Percentiles rank a stretch among this genome's conserved stretches.
Evolutionary conservation across 1,140 invertebrate genomes (phyloP).

Genomic region (Dysdera silvatica): DNA sequence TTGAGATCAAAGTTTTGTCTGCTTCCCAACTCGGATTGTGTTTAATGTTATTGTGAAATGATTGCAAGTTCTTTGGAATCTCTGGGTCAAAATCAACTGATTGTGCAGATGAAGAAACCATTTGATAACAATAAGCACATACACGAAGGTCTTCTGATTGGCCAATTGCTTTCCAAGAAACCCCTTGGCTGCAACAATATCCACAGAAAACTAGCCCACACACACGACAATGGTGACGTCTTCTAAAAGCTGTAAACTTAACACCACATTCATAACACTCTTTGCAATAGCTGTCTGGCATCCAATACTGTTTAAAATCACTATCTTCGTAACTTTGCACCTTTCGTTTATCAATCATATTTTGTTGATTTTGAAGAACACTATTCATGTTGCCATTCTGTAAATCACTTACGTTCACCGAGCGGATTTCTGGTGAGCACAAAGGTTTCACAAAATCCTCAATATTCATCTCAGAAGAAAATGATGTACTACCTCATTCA

Average conservation of each 20-base stretch:
- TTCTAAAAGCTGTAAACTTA: slow-evolving; percentile 84
- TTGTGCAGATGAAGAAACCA: slow-evolving; percentile 78
- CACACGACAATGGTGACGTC: slow-evolving; percentile 88
- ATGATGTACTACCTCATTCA: not conserved
- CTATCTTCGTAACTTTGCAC: slow-evolving; percentile 29
- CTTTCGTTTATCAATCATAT: not conserved
- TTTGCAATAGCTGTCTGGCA: slow-evolving; percentile 91
- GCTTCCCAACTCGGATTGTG: slow-evolving; percentile 33
- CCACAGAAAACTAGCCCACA: slow-evolving; percentile 98
- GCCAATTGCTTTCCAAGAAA: slow-evolving; percentile 82
- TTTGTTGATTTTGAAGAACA: not conserved
- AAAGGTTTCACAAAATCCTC: not conserved
- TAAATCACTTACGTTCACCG: not conserved
- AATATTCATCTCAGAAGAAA: not conserved
- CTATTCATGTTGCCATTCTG: not conserved
- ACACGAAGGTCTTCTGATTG: slow-evolving; percentile 54
- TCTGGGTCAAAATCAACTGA: slow-evolving; percentile 66
- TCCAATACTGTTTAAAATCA: slow-evolving; percentile 92
- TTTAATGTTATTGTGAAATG: slow-evolving; percentile 72
- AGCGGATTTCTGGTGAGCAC: not conserved
- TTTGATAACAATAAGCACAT: slow-evolving; percentile 34
- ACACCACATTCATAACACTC: slow-evolving; percentile 96
- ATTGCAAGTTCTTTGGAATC: slow-evolving; percentile 65
- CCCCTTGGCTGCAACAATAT: slow-evolving; percentile 90
- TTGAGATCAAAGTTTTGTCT: not conserved